phyloP scores from a whole-genome alignment of 2,113 vertebrate species.

The Saccopteryx leptura region DNA sequence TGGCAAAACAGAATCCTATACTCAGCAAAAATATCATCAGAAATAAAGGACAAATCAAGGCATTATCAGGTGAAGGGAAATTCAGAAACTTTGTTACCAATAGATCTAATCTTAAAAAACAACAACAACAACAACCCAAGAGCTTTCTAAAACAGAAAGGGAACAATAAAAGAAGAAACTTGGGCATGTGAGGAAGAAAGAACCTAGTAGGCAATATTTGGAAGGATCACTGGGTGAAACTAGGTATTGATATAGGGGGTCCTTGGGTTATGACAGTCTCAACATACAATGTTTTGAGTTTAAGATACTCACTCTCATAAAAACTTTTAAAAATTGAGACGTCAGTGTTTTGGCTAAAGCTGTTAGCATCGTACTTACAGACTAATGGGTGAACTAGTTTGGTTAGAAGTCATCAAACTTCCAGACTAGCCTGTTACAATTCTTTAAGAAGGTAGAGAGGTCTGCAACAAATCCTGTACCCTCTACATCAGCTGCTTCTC shows the following conservation, averaged over 20 bases:
- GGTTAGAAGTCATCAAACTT: too few species aligned
- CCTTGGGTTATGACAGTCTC: too few species aligned
- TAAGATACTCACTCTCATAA: too few species aligned
- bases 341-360: too few species aligned
- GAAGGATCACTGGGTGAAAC: not conserved
- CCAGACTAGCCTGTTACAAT: too few species aligned
- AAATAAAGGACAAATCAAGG: not conserved
- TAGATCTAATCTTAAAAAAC: not conserved
- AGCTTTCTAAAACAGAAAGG: not conserved
- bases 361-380: too few species aligned
- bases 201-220: not conserved
- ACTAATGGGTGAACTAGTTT: too few species aligned
- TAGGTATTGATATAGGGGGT: not conserved
- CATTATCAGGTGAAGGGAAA: not conserved
- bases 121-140: not conserved
- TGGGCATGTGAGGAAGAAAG: not conserved
- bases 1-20: not conserved
- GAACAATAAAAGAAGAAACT: not conserved
- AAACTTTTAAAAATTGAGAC: too few species aligned
- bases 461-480: too few species aligned
- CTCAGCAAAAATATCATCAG: not conserved
- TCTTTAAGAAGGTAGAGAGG: too few species aligned
- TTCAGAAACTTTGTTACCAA: not conserved
- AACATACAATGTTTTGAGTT: too few species aligned
- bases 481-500: too few species aligned